phyloP scores from a whole-genome alignment of 2,797 vertebrate genomes.

The Lacerta viridis region DNA sequence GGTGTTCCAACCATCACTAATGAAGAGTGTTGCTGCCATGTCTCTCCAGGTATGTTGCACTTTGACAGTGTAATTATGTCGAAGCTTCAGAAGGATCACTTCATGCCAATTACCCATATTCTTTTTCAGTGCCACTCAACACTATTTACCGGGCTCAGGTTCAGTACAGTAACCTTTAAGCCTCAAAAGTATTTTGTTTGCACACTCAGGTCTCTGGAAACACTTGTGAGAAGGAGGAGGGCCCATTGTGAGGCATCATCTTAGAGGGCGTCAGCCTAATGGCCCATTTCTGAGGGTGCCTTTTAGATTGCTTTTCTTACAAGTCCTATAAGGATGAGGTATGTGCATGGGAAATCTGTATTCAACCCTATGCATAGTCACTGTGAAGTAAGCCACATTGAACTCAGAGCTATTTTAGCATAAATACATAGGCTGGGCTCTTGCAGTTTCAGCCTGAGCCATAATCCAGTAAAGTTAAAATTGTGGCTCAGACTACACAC shows the following conservation, averaged over 20 bases:
- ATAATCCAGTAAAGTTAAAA: neutral
- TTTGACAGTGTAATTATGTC: slow-evolving; percentile 51
- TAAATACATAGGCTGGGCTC: neutral
- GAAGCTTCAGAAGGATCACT: slow-evolving; percentile 41
- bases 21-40: slow-evolving; percentile 18
- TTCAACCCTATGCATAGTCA: neutral
- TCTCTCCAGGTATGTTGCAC: slow-evolving; percentile 38
- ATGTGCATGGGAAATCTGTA: neutral
- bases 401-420: neutral
- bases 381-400: neutral
- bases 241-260: neutral
- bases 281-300: neutral
- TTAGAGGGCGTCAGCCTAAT: neutral
- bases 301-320: neutral
- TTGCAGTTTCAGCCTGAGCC: neutral
- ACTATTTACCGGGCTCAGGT: slow-evolving; percentile 3
- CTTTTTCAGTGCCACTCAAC: slow-evolving; percentile 38
- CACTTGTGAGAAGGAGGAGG: neutral
- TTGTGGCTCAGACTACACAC: neutral
- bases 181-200: neutral
- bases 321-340: neutral
- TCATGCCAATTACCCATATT: slow-evolving; percentile 24
- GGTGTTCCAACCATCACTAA: neutral
- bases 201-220: neutral
- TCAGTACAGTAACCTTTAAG: slow-evolving; percentile 2